These are phyloP conservation scores for Myotis findleyi DNA, from an alignment of 2,797 vertebrate species.

Conservation along the genomic window DNA sequence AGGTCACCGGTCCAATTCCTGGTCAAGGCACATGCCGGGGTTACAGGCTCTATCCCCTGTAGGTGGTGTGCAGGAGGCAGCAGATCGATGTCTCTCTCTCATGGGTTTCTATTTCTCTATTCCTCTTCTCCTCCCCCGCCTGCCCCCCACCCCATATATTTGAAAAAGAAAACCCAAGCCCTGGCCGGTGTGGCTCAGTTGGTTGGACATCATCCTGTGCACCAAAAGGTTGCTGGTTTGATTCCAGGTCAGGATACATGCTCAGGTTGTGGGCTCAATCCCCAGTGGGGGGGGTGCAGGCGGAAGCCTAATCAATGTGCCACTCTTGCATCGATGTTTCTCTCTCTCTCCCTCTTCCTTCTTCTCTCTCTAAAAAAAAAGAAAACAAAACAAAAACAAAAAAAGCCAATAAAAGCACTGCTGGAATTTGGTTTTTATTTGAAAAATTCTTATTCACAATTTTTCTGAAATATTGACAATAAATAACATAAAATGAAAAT, in stretches of 20 bases:
- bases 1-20: not conserved
- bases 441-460: not conserved
- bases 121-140: too few relatives aligned
- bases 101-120: too few relatives aligned
- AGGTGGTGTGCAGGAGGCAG: not conserved
- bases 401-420: not conserved
- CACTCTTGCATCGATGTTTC: not conserved
- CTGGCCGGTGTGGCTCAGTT: not conserved
- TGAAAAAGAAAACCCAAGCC: not conserved
- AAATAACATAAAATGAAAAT: slow-evolving; percentile 58
- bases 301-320: not conserved
- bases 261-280: not conserved
- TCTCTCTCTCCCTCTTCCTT: not conserved
- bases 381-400: not conserved
- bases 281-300: not conserved
- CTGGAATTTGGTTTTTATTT: not conserved
- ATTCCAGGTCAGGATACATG: not conserved
- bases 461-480: slow-evolving; percentile 49
- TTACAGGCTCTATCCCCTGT: not conserved
- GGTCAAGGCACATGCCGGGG: not conserved
- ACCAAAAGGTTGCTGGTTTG: not conserved
- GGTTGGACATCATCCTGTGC: not conserved
- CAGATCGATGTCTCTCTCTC: too few relatives aligned
- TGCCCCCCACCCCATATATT: too few relatives aligned
- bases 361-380: not conserved